Base-by-base conservation (phyloP, 1,140 invertebrate species). In the Drosophila insularis region DNA sequence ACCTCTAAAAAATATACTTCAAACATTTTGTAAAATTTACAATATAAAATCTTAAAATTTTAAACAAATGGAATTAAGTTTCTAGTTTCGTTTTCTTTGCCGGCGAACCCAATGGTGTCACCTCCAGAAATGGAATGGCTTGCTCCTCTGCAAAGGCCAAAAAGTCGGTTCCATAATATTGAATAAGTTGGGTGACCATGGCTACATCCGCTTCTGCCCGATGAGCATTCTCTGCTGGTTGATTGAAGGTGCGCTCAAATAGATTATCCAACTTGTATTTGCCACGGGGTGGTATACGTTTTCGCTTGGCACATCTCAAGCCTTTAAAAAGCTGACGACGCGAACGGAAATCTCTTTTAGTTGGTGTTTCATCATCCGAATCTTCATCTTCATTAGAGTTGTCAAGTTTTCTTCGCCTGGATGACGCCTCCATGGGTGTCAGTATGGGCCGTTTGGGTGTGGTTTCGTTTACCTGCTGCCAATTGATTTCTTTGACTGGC, bases 171-270 rank as follows among this genome's bases (percentile, higher is more conserved):
- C 93, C 93, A 21, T 93, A 92, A 4, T 92, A 91, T 50, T 92
- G 89, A 2, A 94, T 93, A 74, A 94, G 94, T 46, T 93, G 90
- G 17, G 94, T 90, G 4, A 94, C 90, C 86, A 93, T 93, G 8
- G 92, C 69, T 14, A 94, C 94, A 89, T 95, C 95, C 63, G 90
- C 92, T 81, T 95, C 95, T 19, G 95, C 95, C 35, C 89, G 89
- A 87, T 95, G 95, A 4, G 92, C 82, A 62, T 92, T 84, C 1
- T 68, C 23, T 1, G 93, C 79, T 17, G 91, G 71, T 39, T 84
- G 91, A 7, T 92, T 91, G 14, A 94, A 92, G 10, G 94, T 79
- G 46, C 93, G 91, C 60, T 93, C 82, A 80, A 93, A 95, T n/a
- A 95, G 69, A 74, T 90, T 92, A 10, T 37, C 39, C 32, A 95